These are phyloP conservation scores for Branchellion lobata DNA, from an alignment of 2,888 invertebrate genomes.

Conservation along the genomic window DNA sequence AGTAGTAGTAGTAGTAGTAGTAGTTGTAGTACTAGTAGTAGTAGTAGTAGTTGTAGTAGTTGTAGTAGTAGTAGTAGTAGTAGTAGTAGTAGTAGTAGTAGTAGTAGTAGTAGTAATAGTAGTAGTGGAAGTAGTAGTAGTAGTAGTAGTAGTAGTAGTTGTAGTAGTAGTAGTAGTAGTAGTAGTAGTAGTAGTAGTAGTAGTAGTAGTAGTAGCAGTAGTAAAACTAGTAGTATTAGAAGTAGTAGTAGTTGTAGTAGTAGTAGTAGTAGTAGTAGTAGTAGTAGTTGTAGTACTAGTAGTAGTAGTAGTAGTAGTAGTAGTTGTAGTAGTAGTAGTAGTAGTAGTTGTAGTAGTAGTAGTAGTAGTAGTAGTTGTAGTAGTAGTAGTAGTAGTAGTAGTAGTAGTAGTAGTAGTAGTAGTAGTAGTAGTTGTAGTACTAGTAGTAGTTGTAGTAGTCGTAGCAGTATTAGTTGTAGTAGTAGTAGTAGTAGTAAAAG, in stretches of 20 bases:
- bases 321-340: slow-evolving; percentile 33
- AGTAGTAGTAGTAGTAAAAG: slow-evolving; percentile 27
- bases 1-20: slow-evolving; percentile 21
- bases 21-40: slow-evolving; percentile 33
- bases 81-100: slow-evolving; percentile 41
- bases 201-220: slow-evolving; percentile 36
- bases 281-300: slow-evolving; percentile 43
- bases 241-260: slow-evolving; percentile 34
- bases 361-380: slow-evolving; percentile 35
- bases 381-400: slow-evolving; percentile 29
- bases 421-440: slow-evolving; percentile 43
- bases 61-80: slow-evolving; percentile 28
- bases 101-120: slow-evolving; percentile 43
- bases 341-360: slow-evolving; percentile 32
- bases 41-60: slow-evolving; percentile 41
- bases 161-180: slow-evolving; percentile 34
- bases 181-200: slow-evolving; percentile 32
- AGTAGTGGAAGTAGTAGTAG: slow-evolving; percentile 40
- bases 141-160: slow-evolving; percentile 31
- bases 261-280: slow-evolving; percentile 34
- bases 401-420: slow-evolving; percentile 39
- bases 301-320: slow-evolving; percentile 44
- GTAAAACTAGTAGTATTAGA: slow-evolving; percentile 40
- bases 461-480: slow-evolving; percentile 40
- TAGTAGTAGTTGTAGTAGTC: slow-evolving; percentile 43